A percentile compares a stretch with the other conserved stretches of the same genome.
phyloP scores from a whole-genome alignment of 2,113 vertebrate genomes.

The Phalacrocorax carbo region DNA sequence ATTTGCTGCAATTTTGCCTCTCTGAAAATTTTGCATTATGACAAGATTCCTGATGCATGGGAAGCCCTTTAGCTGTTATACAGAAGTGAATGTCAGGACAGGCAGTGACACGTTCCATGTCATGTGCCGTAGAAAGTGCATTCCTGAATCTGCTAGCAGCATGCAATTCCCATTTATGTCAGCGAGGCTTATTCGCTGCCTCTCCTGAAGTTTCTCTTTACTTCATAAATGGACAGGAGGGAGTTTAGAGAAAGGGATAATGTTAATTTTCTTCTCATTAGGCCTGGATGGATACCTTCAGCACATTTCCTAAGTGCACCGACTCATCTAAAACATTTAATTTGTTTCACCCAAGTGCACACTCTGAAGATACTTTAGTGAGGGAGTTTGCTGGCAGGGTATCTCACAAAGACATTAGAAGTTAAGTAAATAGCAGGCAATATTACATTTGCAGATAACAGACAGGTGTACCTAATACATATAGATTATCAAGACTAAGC shows the following conservation, averaged over 20 bases:
- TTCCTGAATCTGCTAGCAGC: neutral
- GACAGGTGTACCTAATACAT: neutral
- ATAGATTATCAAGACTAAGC: neutral
- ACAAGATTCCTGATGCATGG: neutral
- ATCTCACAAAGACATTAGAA: neutral
- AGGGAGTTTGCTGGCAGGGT: neutral
- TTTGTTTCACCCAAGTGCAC: neutral
- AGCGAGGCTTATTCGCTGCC: neutral
- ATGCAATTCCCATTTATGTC: neutral
- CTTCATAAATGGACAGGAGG: neutral
- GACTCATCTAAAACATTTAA: neutral
- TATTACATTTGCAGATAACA: neutral
- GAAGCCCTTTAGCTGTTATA: neutral
- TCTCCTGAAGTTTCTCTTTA: neutral
- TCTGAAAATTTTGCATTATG: neutral
- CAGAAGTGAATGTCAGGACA: neutral
- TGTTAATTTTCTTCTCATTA: neutral
- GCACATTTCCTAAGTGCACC: neutral
- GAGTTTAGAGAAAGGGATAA: neutral
- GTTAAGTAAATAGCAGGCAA: neutral
- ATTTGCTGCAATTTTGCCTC: neutral
- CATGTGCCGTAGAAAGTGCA: neutral
- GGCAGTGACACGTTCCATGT: neutral
- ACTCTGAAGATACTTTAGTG: neutral
- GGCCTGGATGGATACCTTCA: neutral